Base-by-base conservation (phyloP, 2,888 invertebrate genomes). In the Hedya salicella region DNA sequence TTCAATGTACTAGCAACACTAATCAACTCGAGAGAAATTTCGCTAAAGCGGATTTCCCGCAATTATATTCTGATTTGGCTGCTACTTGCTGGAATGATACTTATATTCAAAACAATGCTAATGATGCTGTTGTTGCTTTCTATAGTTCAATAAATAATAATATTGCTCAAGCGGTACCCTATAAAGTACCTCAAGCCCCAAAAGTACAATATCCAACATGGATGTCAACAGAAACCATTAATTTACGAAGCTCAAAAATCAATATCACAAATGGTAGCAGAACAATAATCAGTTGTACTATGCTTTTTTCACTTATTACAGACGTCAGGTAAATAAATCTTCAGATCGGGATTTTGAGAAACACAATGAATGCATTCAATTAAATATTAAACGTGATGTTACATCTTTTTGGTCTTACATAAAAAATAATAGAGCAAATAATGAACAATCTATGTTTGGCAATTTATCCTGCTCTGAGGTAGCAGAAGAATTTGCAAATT, bases 201-300 rank as follows among this genome's bases (percentile, higher is more conserved):
- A 52, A 52, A 32, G 4, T 36, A 9, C 46, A 19, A 11, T 53
- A 53, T 19, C 39, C 53, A 4, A 5, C 17, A 9, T 53, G 53
- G 53, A 13, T 53, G 2, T 13, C 53, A 4, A 2, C 17, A 6
- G 53, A 53, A 9, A 19, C 39, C 4, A 40, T 53, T 21, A 17
- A 53, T 5, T 32, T 21, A 19, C 39, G 40, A 40, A 21, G 5
- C 19, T 53, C 0, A 53, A 53, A 21, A 53, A 53, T 19, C 13
- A n/a, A 11, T 53, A 53, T 16, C 39, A 53, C 17, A 53, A 40
- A n/a, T 1, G 39, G 19, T 40, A 19, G 8, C 19, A 19, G 19
- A 53, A 19, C 3, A 39, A 39, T 11, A 8, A 53, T 21, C 53
- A 53, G 9, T n/a, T 53, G 13, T 17, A 53, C 13, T 53, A 53